A percentile compares a stretch with the other conserved stretches of the same genome.
Evolutionary conservation across 2,797 vertebrate genomes (phyloP).

Genomic region (Zalophus californianus): DNA sequence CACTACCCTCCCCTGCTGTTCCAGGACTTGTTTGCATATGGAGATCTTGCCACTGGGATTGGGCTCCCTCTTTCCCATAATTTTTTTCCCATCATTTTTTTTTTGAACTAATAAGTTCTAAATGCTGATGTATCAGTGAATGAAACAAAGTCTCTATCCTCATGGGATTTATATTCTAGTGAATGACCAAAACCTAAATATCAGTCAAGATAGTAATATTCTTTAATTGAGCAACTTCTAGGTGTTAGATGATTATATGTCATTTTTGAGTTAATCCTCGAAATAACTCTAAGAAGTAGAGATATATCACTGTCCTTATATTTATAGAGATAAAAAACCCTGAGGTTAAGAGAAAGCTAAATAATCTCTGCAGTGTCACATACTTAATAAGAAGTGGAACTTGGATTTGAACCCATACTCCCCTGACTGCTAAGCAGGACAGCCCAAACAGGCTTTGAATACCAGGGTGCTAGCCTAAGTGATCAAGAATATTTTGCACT

Average conservation of each 20-base stretch:
- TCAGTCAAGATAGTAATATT: background rate
- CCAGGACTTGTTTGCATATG: background rate
- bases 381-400: background rate
- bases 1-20: background rate
- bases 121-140: background rate
- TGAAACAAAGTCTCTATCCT: background rate
- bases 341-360: background rate
- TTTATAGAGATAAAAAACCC: background rate
- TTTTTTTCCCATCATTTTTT: background rate
- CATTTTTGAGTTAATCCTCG: background rate
- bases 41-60: background rate
- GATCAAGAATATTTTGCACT: background rate
- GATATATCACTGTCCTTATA: background rate
- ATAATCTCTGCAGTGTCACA: background rate
- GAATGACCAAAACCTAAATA: background rate
- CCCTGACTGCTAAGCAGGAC: background rate
- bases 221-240: background rate
- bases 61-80: background rate
- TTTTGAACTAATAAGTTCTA: background rate
- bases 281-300: conserved; percentile 31
- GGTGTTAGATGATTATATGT: background rate
- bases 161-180: background rate
- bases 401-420: background rate
- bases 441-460: background rate
- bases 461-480: background rate